A percentile compares a stretch with the other conserved stretches of the same genome.
Evolutionary conservation across 2,888 invertebrate species (phyloP).

Genomic region (Parthenolecanium corni): DNA sequence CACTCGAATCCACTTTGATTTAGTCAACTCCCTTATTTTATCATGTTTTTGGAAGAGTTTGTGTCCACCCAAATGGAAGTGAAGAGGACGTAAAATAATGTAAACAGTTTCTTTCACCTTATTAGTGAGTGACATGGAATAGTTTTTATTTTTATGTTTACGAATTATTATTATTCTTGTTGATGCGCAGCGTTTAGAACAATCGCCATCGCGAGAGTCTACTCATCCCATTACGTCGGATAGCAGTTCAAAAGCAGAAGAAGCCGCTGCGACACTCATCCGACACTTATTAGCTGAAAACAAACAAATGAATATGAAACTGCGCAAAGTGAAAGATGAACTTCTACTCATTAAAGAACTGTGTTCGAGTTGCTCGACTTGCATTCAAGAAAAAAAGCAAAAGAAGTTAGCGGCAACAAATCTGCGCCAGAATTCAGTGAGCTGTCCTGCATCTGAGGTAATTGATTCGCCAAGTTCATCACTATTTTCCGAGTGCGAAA

Average conservation of each 20-base stretch:
- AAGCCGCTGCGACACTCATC: slow-evolving; percentile 5
- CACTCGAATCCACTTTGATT: no score
- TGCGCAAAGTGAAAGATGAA: slow-evolving; percentile 21
- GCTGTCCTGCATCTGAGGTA: slow-evolving; percentile 9
- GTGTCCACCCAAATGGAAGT: no score
- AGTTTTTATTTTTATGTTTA: no score
- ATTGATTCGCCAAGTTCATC: not conserved
- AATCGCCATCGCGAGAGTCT: no score
- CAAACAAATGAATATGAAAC: slow-evolving; percentile 12
- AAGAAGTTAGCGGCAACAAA: not conserved
- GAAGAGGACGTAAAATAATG: no score
- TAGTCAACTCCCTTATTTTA: no score
- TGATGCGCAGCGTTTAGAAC: no score
- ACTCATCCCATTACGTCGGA: no score
- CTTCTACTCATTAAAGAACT: slow-evolving; percentile 6
- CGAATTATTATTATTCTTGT: no score
- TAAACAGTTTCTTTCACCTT: no score
- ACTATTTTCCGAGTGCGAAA: not conserved
- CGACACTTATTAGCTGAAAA: slow-evolving; percentile 13
- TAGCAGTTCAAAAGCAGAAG: not conserved
- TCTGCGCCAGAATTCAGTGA: not conserved
- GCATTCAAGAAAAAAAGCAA: slow-evolving; percentile 9
- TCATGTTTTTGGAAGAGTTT: no score
- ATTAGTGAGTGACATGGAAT: no score
- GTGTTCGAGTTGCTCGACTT: slow-evolving; percentile 9